Evolutionary conservation across 2,888 invertebrate genomes (phyloP).

Genomic region (Alviniconcha strummeri): DNA sequence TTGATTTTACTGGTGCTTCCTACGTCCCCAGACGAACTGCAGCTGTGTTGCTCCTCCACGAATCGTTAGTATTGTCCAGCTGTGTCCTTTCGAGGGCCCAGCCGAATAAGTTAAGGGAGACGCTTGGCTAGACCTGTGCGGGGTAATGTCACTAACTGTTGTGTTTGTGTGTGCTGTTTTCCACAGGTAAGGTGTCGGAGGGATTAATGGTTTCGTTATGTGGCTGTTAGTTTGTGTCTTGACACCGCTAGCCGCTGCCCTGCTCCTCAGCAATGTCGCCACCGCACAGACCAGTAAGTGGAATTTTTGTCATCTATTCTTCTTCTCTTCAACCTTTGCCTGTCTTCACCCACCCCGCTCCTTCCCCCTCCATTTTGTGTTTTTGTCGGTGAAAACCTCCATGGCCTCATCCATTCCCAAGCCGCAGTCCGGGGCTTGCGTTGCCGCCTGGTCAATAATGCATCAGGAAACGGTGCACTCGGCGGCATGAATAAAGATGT

Average conservation of each 20-base stretch:
- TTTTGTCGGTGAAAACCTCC: conserved; percentile 11
- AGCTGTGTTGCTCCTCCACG: too few species aligned
- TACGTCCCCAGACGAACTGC: too few species aligned
- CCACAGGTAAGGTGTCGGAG: conserved; percentile 49
- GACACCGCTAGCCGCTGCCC: conserved; percentile 33
- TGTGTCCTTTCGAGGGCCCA: too few species aligned
- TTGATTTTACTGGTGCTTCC: too few species aligned
- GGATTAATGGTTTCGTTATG: conserved; percentile 45
- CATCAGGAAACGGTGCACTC: neutral
- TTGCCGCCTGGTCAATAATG: conserved; percentile 6
- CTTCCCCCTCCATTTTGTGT: neutral
- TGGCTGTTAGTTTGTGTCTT: conserved; percentile 38
- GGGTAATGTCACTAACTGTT: too few species aligned
- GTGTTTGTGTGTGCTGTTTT: conserved; percentile 39
- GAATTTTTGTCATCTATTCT: neutral
- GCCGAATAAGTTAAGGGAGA: too few species aligned
- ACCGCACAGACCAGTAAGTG: conserved; percentile 28
- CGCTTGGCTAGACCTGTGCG: too few species aligned
- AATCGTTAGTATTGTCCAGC: too few species aligned
- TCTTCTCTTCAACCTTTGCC: neutral
- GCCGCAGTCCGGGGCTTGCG: too few species aligned
- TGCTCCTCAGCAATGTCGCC: conserved; percentile 28
- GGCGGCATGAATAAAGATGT: neutral
- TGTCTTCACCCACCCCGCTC: neutral
- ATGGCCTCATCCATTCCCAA: too few species aligned